phyloP scores from a whole-genome alignment of 1,140 invertebrate species.

The Episyrphus balteatus region DNA sequence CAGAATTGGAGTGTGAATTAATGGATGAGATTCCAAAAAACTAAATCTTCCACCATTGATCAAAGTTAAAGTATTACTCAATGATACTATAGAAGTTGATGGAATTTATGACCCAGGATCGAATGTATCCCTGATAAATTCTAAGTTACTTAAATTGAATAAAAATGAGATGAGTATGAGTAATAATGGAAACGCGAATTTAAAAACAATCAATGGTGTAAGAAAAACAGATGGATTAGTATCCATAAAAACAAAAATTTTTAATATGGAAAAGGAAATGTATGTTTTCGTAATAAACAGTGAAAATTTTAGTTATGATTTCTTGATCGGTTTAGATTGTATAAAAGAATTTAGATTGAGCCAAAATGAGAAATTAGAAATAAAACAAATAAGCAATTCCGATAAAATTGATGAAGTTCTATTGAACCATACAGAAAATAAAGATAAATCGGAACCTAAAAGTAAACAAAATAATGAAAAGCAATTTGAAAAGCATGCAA shows the following conservation, averaged over 20 bases:
- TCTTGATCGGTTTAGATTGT: conserved; percentile 8
- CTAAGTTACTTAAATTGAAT: conserved; percentile 19
- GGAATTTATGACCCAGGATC: conserved; percentile 30
- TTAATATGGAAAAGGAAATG: no score
- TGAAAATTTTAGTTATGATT: conserved; percentile 12
- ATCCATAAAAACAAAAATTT: no score
- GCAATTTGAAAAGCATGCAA: no score
- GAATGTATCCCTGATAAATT: conserved; percentile 25
- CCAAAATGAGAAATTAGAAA: no score
- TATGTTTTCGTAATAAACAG: no score
- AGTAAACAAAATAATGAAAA: no score
- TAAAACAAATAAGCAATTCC: no score
- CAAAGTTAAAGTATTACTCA: conserved; percentile 21
- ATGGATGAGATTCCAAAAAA: conserved; percentile 18
- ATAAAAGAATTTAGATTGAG: background rate
- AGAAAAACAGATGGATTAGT: no score
- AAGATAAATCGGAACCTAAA: no score
- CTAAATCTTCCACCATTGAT: conserved; percentile 27
- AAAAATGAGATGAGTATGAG: no score
- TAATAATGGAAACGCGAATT: conserved; percentile 6
- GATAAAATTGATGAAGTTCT: no score
- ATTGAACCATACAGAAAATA: no score
- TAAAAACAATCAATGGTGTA: conserved; percentile 22
- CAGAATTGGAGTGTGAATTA: background rate
- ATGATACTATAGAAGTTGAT: conserved; percentile 14